Evolutionary conservation across 2,113 vertebrate species (phyloP).

Genomic region (Equus quagga): DNA sequence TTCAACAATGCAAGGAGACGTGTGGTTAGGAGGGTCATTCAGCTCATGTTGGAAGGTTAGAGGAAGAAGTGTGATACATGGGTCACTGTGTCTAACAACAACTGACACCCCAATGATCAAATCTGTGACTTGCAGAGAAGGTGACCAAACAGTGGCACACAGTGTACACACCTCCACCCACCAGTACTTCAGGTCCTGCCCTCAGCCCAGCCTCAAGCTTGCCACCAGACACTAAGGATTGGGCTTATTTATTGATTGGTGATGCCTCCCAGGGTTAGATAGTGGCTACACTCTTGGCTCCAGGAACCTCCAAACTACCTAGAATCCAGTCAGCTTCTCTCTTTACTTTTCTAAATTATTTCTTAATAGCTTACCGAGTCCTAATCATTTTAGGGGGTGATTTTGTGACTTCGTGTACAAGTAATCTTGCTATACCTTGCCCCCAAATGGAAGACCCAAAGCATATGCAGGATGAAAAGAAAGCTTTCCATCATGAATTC

Average conservation of each 20-base stretch:
- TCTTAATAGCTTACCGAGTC: not conserved
- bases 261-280: not conserved
- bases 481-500: not conserved
- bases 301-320: not conserved
- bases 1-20: not conserved
- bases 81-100: not conserved
- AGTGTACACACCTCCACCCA: no score
- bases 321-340: not conserved
- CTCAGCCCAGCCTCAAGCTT: not conserved
- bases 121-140: not conserved
- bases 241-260: not conserved
- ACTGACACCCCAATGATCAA: not conserved
- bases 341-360: not conserved
- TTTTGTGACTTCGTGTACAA: not conserved
- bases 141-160: not conserved
- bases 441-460: not conserved
- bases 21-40: not conserved
- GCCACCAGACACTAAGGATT: not conserved
- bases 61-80: not conserved
- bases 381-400: not conserved
- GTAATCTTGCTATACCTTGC: not conserved
- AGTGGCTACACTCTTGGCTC: not conserved
- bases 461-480: not conserved
- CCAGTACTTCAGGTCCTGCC: not conserved
- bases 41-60: not conserved